Conservation (phyloP, 2,888 invertebrate genomes). For the Bellardia bayeri region DNA sequence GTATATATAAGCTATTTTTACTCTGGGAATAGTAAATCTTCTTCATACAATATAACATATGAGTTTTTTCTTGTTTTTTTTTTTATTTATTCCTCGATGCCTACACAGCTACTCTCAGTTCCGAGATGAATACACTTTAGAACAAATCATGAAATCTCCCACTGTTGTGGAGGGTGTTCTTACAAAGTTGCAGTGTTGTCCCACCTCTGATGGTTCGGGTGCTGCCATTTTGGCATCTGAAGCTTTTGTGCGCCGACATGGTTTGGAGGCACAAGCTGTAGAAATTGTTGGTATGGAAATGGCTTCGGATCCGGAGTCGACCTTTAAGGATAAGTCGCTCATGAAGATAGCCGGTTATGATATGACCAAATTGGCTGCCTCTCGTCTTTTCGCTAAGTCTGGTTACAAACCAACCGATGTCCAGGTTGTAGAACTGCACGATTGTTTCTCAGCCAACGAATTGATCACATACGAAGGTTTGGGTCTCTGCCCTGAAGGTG, state of each 20-base stretch:
- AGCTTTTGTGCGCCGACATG: constrained; percentile 93
- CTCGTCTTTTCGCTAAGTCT: constrained; percentile 90
- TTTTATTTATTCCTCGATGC: constrained; percentile 24
- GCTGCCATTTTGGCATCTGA: constrained; percentile 96
- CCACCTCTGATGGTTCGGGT: constrained; percentile 99
- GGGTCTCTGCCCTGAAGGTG: constrained; percentile 94
- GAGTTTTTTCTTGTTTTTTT: constrained; percentile 23
- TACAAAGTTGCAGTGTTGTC: constrained; percentile 98
- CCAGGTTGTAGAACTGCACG: constrained; percentile 97
- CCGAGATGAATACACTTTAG: constrained; percentile 94
- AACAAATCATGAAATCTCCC: constrained; percentile 95
- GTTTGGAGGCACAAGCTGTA: constrained; percentile 93
- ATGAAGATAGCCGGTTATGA: constrained; percentile 91
- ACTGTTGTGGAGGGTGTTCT: constrained; percentile 95
- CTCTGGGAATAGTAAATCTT: background rate
- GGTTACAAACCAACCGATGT: constrained; percentile 92
- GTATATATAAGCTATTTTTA: background rate
- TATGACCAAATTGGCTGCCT: constrained; percentile 94
- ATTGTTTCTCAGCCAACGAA: constrained; percentile 99
- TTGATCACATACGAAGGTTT: constrained; percentile 98
- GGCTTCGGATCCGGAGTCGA: constrained; percentile 94
- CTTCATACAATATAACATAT: constrained; percentile 8
- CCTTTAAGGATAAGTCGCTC: constrained; percentile 87
- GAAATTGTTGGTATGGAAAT: constrained; percentile 99
- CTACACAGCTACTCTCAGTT: constrained; percentile 94